phyloP scores from a whole-genome alignment of 2,888 invertebrate genomes.

The Spodoptera littoralis region DNA sequence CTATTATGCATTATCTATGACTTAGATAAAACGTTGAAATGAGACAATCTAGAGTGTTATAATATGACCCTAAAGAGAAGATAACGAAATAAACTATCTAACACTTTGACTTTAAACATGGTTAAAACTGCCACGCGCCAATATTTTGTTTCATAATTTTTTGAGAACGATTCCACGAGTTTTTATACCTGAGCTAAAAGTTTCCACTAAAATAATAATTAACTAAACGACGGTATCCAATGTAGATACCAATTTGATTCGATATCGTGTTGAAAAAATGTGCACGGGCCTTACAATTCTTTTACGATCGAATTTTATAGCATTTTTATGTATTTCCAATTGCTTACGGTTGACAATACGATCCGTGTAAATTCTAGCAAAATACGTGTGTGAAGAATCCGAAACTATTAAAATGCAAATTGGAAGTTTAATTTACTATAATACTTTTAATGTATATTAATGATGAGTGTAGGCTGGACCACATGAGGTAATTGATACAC shows the following conservation, averaged over 20 bases:
- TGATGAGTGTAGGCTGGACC: conserved; percentile 44
- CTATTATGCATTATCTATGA: background rate
- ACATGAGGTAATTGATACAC: conserved; percentile 52
- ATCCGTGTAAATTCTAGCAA: conserved; percentile 84
- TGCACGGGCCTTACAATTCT: conserved; percentile 78
- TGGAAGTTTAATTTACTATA: conserved; percentile 68
- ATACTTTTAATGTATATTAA: conserved; percentile 53
- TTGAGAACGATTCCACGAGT: conserved; percentile 22
- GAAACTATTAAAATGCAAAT: conserved; percentile 83
- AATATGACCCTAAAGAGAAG: conserved; percentile 18
- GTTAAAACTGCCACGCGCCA: conserved; percentile 33
- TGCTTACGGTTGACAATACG: conserved; percentile 82
- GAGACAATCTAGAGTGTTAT: conserved; percentile 1
- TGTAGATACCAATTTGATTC: conserved; percentile 59
- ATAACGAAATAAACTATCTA: conserved; percentile 7
- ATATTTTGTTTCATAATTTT: conserved; percentile 26
- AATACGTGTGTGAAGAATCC: conserved; percentile 77
- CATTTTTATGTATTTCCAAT: conserved; percentile 85
- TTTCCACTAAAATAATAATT: conserved; percentile 64
- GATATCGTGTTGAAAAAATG: conserved; percentile 71
- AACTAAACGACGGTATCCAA: conserved; percentile 62
- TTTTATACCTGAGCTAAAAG: conserved; percentile 57
- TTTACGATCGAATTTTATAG: conserved; percentile 86
- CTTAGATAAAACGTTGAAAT: conserved; percentile 18
- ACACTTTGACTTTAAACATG: conserved; percentile 21